Conservation (phyloP, 1,140 invertebrate genomes). For the Oreohelix idahoensis region DNA sequence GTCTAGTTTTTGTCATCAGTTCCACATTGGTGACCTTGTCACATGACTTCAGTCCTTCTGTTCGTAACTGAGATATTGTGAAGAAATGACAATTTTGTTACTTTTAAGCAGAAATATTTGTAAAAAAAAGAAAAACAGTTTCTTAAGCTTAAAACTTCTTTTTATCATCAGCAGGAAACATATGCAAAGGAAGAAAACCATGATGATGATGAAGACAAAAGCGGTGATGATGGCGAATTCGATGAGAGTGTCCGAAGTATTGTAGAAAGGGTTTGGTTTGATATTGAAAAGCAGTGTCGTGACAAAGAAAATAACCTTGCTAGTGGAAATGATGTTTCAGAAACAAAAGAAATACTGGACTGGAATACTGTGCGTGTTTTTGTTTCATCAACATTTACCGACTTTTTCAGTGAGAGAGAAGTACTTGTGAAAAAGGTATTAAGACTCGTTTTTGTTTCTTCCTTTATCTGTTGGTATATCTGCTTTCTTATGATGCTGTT, state of each 20-base stretch:
- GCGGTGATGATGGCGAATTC: background rate
- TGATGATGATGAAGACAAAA: background rate
- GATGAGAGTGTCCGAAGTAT: background rate
- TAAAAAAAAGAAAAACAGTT: no score
- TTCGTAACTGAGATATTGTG: no score
- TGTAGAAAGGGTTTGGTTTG: conserved; percentile 10
- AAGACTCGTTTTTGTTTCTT: no score
- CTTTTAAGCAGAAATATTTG: no score
- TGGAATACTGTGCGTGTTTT: conserved; percentile 70
- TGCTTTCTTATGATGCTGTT: no score
- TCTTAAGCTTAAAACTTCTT: background rate
- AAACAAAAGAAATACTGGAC: conserved; percentile 21
- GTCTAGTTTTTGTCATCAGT: no score
- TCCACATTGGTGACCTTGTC: no score
- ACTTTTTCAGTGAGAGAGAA: conserved; percentile 72
- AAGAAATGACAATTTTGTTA: no score
- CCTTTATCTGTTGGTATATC: no score
- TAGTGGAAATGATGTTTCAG: background rate
- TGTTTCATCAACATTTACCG: conserved; percentile 73
- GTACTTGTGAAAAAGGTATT: conserved; percentile 72
- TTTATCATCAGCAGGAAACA: background rate
- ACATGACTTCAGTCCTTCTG: no score
- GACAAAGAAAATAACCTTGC: background rate
- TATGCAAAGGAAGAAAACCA: background rate
- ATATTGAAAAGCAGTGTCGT: conserved; percentile 19